Conservation (phyloP, 1,140 invertebrate genomes). For the Stegodyphus dumicola region DNA sequence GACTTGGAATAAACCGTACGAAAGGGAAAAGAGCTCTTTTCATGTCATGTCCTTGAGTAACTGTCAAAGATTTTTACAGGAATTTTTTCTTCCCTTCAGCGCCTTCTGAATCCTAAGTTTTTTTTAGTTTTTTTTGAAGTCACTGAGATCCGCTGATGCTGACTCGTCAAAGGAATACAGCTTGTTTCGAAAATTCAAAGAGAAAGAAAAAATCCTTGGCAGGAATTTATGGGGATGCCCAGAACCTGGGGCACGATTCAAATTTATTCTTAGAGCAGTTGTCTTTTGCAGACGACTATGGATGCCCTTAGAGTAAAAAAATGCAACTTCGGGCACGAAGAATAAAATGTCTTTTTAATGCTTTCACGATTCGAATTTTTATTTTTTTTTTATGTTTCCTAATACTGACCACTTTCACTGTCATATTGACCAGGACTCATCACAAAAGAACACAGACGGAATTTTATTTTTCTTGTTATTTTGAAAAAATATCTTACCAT, state of each 20-base stretch:
- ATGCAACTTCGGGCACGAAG: neutral
- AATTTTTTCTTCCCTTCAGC: slow-evolving; percentile 19
- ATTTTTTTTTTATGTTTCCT: too few species aligned
- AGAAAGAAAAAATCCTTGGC: neutral
- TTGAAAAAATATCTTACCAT: too few species aligned
- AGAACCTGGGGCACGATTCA: too few species aligned
- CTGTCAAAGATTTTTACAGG: slow-evolving; percentile 56
- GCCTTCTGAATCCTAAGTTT: slow-evolving; percentile 32
- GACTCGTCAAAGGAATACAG: slow-evolving; percentile 7
- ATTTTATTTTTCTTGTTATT: too few species aligned
- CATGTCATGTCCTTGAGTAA: slow-evolving; percentile 57
- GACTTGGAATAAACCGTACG: slow-evolving; percentile 47
- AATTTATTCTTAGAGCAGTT: too few species aligned
- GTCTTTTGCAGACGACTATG: too few species aligned
- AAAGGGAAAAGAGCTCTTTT: slow-evolving; percentile 55
- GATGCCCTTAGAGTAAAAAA: neutral
- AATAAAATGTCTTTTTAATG: too few species aligned
- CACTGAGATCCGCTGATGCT: slow-evolving; percentile 9
- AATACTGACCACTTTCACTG: too few species aligned
- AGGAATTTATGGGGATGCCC: too few species aligned
- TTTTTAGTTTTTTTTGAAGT: neutral
- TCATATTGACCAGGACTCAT: too few species aligned
- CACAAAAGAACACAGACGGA: too few species aligned
- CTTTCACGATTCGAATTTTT: too few species aligned
- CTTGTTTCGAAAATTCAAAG: slow-evolving; percentile 16